These are phyloP conservation scores for Apamea epomidion DNA, from an alignment of 2,888 invertebrate genomes.

Conservation along the genomic window DNA sequence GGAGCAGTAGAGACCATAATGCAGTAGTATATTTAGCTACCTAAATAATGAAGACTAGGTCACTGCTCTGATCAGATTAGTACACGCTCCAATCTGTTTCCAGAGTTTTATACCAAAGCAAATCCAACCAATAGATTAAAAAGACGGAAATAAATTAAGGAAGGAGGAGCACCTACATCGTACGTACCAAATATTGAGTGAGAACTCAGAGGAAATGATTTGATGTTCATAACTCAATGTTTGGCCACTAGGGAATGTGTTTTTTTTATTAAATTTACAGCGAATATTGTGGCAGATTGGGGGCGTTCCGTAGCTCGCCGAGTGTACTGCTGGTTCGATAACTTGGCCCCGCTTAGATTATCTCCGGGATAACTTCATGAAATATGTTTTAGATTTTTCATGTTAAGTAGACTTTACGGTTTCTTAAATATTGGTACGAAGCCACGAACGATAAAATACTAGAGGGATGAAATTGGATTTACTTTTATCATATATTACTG, in stretches of 20 bases:
- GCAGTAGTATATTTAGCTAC: neutral
- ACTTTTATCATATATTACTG: slow-evolving; percentile 7
- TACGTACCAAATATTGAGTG: slow-evolving; percentile 14
- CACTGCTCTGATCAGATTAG: slow-evolving; percentile 8
- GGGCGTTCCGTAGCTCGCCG: slow-evolving; percentile 29
- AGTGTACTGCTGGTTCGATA: slow-evolving; percentile 44
- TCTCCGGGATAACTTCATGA: slow-evolving; percentile 40
- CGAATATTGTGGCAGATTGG: slow-evolving; percentile 49
- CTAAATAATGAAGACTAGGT: neutral
- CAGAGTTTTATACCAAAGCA: slow-evolving; percentile 17
- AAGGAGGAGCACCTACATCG: neutral
- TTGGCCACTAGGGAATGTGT: slow-evolving; percentile 51
- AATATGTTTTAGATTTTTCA: slow-evolving; percentile 45
- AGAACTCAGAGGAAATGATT: slow-evolving; percentile 37
- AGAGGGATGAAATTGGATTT: slow-evolving; percentile 37
- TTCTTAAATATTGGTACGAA: slow-evolving; percentile 36
- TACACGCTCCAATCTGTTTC: slow-evolving; percentile 1
- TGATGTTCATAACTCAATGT: slow-evolving; percentile 58
- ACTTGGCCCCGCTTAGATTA: slow-evolving; percentile 42
- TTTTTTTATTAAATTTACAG: slow-evolving; percentile 64
- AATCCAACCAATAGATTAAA: slow-evolving; percentile 19
- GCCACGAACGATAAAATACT: slow-evolving; percentile 31
- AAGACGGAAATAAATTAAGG: slow-evolving; percentile 23
- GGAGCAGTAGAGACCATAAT: neutral
- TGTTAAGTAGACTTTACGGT: slow-evolving; percentile 30